Evolutionary conservation across 2,113 vertebrate genomes (phyloP).

Genomic region (Macaca fascicularis): T2T-MFA8v1.1 NC_088379.1:157240001-157240500

Average conservation of each 20-base stretch:
- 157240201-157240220: constrained; percentile 86
- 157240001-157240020: constrained; percentile 94
- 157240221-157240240: constrained; percentile 92
- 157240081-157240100: constrained; percentile 74
- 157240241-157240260: constrained; percentile 90
- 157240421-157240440: constrained; percentile 67
- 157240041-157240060: constrained; percentile 87
- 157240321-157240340: constrained; percentile 82
- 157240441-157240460: constrained; percentile 72
- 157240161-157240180: constrained; percentile 59
- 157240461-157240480: constrained; percentile 83
- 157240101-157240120: constrained; percentile 81
- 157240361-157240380: constrained; percentile 89
- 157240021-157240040: constrained; percentile 88
- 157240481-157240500: constrained; percentile 84
- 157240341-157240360: constrained; percentile 86
- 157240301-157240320: constrained; percentile 85
- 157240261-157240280: constrained; percentile 86
- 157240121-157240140: constrained; percentile 81
- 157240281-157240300: constrained; percentile 84
- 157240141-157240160: constrained; percentile 77
- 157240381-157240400: constrained; percentile 90
- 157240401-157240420: constrained; percentile 87
- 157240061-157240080: constrained; percentile 84
- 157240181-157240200: constrained; percentile 79